phyloP scores from a whole-genome alignment of 2,113 vertebrate genomes.

The Motacilla alba region DNA sequence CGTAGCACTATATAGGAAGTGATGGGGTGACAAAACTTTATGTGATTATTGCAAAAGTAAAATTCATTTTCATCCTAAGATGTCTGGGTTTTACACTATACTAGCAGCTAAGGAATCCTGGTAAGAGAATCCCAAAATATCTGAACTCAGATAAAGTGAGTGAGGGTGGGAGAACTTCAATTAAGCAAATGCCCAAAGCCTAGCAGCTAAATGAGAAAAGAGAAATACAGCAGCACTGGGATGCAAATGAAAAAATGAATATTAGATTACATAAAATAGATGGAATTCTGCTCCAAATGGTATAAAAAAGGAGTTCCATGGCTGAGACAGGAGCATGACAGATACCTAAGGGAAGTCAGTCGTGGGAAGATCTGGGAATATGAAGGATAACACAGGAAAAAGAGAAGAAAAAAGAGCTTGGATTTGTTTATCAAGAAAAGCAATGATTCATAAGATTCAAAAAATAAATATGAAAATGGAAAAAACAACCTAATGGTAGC shows the following conservation, averaged over 20 bases:
- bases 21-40: background rate
- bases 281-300: background rate
- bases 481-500: background rate
- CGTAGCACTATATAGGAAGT: background rate
- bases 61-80: background rate
- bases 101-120: background rate
- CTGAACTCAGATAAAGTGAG: background rate
- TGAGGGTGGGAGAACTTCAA: background rate
- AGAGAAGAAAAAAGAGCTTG: background rate
- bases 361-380: background rate
- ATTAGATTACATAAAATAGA: background rate
- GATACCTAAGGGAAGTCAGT: background rate
- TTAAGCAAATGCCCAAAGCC: background rate
- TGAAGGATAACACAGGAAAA: background rate
- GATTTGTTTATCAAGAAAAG: background rate
- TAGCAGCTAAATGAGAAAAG: background rate
- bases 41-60: background rate
- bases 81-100: background rate
- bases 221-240: background rate
- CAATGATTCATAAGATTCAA: background rate
- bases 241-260: background rate
- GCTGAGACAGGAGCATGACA: background rate
- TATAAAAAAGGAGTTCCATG: background rate
- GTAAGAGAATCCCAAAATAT: background rate
- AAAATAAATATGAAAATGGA: background rate